Conservation (phyloP, 2,888 invertebrate species). For the Dryocosmus kuriphilus region DNA sequence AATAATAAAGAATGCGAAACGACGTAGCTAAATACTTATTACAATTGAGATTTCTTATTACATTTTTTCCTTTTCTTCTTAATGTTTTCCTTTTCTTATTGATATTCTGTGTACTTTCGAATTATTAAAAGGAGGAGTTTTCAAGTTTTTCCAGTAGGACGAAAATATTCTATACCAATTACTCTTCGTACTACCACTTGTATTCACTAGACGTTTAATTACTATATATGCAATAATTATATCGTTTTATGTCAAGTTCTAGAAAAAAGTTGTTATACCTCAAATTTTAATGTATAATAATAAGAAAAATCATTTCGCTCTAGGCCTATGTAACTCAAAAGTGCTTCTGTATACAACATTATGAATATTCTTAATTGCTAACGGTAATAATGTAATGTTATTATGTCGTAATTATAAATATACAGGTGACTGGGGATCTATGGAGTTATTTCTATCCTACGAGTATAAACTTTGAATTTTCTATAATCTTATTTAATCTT, state of each 20-base stretch:
- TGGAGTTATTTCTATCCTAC: background rate
- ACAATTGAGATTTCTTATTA: constrained; percentile 15
- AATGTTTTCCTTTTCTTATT: constrained; percentile 32
- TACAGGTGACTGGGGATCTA: constrained; percentile 17
- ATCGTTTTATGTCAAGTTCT: constrained; percentile 6
- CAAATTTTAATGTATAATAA: constrained; percentile 38
- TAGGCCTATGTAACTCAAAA: constrained; percentile 54
- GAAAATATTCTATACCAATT: constrained; percentile 26
- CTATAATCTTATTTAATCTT: too few relatives aligned
- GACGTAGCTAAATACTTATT: background rate
- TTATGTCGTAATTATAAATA: constrained; percentile 33
- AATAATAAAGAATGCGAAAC: constrained; percentile 27
- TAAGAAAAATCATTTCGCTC: constrained; percentile 49
- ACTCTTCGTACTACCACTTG: constrained; percentile 17
- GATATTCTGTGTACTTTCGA: constrained; percentile 5
- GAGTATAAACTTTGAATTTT: too few relatives aligned
- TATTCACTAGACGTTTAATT: constrained; percentile 25
- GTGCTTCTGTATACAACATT: constrained; percentile 56
- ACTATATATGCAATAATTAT: background rate
- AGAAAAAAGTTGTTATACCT: constrained; percentile 12
- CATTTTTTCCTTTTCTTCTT: constrained; percentile 12
- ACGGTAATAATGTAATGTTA: constrained; percentile 27
- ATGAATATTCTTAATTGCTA: constrained; percentile 48
- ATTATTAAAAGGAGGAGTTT: background rate
- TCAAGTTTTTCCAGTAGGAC: constrained; percentile 9